phyloP scores from a whole-genome alignment of 2,888 invertebrate genomes.

The Apocheima hispidaria region DNA sequence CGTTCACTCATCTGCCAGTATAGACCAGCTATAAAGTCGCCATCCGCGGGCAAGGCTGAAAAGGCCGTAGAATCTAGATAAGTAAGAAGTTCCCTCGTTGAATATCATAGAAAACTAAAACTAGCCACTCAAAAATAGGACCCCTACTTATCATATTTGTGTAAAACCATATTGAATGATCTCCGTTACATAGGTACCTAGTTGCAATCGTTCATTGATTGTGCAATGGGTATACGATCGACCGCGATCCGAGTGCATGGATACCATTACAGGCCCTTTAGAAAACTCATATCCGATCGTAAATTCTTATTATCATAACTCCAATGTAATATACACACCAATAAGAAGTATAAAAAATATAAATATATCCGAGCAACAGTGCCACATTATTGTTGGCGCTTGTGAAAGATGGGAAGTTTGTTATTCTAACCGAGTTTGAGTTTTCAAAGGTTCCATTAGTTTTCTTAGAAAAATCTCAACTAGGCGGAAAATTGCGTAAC shows the following conservation, averaged over 20 bases:
- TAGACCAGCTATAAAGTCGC: no score
- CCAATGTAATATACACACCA: constrained; percentile 47
- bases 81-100: no score
- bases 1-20: no score
- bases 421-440: constrained; percentile 41
- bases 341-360: constrained; percentile 41
- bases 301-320: constrained; percentile 59
- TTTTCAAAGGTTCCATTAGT: constrained; percentile 34
- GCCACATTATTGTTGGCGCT: constrained; percentile 41
- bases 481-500: constrained; percentile 25
- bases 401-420: constrained; percentile 35
- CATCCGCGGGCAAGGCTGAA: no score
- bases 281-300: constrained; percentile 52
- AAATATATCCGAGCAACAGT: constrained; percentile 43
- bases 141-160: constrained; percentile 32
- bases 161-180: constrained; percentile 58
- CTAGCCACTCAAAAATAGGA: background rate
- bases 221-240: constrained; percentile 55
- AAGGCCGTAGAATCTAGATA: no score
- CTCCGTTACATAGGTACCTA: constrained; percentile 9
- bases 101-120: background rate
- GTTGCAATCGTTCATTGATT: constrained; percentile 25
- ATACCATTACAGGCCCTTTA: constrained; percentile 32
- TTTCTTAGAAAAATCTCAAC: constrained; percentile 24
- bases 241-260: constrained; percentile 40